phyloP scores from a whole-genome alignment of 2,797 vertebrate genomes.

The Knipowitschia caucasica region DNA sequence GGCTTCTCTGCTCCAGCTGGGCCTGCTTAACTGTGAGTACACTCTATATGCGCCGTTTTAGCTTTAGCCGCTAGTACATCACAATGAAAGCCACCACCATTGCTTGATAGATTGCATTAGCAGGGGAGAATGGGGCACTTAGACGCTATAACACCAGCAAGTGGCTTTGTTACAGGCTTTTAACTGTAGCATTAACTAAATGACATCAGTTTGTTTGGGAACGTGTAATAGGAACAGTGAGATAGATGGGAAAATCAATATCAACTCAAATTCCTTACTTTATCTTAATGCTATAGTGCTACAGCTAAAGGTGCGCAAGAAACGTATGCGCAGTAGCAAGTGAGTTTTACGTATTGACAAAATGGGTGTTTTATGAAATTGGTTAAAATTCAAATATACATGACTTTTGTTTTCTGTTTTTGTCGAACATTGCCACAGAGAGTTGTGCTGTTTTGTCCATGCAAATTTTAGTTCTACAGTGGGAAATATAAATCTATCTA shows the following conservation, averaged over 20 bases:
- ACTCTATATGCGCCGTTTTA: background rate
- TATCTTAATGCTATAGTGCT: background rate
- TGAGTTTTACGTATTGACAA: background rate
- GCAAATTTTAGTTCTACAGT: too few relatives aligned
- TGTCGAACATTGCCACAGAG: background rate
- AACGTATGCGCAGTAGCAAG: background rate
- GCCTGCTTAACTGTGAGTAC: slow-evolving; percentile 92
- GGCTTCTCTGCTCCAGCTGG: slow-evolving; percentile 92
- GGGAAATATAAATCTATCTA: too few relatives aligned
- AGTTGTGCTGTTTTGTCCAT: too few relatives aligned
- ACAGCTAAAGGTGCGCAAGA: background rate
- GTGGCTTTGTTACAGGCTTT: slow-evolving; percentile 9
- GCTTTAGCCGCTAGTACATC: background rate
- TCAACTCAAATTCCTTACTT: background rate
- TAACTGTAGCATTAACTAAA: slow-evolving; percentile 8
- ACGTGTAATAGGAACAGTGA: background rate
- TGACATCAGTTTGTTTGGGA: slow-evolving; percentile 10
- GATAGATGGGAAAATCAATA: slow-evolving; percentile 11
- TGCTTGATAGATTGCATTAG: background rate
- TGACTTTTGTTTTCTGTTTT: background rate
- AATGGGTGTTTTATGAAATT: background rate
- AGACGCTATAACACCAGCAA: background rate
- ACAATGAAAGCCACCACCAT: background rate
- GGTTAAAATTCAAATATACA: background rate
- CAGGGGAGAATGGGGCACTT: slow-evolving; percentile 3